These are phyloP conservation scores for Chymomyza procnemis DNA, from an alignment of 2,888 invertebrate species.

Conservation along the genomic window DNA sequence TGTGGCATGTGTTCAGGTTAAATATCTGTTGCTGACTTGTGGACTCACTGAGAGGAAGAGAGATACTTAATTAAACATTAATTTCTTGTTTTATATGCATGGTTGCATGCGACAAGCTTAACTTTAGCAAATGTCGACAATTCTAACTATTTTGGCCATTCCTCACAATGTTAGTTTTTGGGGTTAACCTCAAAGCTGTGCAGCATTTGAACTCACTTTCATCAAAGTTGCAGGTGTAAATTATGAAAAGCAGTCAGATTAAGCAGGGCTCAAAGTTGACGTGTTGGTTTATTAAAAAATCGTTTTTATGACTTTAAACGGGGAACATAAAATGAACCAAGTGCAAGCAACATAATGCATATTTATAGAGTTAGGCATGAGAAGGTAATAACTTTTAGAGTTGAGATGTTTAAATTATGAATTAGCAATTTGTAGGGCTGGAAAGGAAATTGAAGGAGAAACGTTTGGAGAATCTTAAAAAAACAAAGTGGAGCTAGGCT, in stretches of 20 bases:
- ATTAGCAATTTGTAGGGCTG: no score
- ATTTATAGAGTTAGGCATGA: not conserved
- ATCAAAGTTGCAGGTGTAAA: not conserved
- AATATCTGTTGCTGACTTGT: slow-evolving; percentile 30
- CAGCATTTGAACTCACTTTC: not conserved
- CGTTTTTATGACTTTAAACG: not conserved
- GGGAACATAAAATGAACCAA: not conserved
- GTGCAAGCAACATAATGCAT: not conserved
- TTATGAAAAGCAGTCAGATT: not conserved
- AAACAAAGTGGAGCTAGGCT: no score
- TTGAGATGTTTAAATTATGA: not conserved
- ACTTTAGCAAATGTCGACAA: not conserved
- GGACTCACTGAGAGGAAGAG: slow-evolving; percentile 15
- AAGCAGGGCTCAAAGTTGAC: not conserved
- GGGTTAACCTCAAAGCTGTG: not conserved
- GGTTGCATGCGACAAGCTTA: not conserved
- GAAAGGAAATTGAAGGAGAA: no score
- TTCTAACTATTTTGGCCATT: no score
- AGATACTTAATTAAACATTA: slow-evolving; percentile 65
- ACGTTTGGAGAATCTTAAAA: no score
- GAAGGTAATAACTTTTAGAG: not conserved
- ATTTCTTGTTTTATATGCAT: slow-evolving; percentile 67
- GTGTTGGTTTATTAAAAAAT: not conserved
- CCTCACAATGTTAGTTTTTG: no score
- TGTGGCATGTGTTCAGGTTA: slow-evolving; percentile 4